Base-by-base conservation (phyloP, 2,888 invertebrate species). In the Hypsopygia costalis region DNA sequence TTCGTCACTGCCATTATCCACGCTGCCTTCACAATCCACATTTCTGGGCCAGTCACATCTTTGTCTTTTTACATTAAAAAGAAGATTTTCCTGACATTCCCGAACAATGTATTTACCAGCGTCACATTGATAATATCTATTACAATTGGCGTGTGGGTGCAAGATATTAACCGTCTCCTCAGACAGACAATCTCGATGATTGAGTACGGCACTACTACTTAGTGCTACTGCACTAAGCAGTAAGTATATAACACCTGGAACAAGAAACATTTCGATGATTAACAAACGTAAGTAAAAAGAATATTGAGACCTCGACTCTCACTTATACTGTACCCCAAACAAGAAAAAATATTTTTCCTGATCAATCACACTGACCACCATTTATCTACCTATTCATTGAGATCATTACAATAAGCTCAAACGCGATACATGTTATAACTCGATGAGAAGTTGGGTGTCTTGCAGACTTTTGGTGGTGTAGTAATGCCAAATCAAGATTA, bases 111-210 rank as follows among this genome's bases (percentile, higher is more conserved):
- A 49, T 1, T 51, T 31, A 39, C 70, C 72, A 34, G 66, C 58
- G 29, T 46, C 44, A 27, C 69, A 69, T 42, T 62, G 60, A 36
- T 65, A 67, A 42, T 55, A 69, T 40, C 62, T 57, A 34, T 63
- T 49, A 43, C 69, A 69, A 42, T 57, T 36, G 29, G 49, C 42
- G 31, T 69, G 68, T 8, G 62, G 49, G 6, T 52, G 44, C 20
- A 61, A 48, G 33, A 49, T 49, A 41, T 62, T 60, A 10, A 55
- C 40, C 6, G 28, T 33, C 12, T 46, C 46, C 22, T 63, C 55
- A 41, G 44, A 37, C 1, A 62, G 60, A 27, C 49, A 50, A 8
- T 43, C 43, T 12, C n/a, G 7, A 9, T 11, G 11, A 16, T 42
- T 46, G 6, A 36, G 8, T 11, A 41, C 12, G 20, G 34, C 16